Percentiles rank a stretch among this genome's conserved stretches.
Evolutionary conservation across 2,113 vertebrate species (phyloP).

Genomic region (Hypomesus transpacificus): DNA sequence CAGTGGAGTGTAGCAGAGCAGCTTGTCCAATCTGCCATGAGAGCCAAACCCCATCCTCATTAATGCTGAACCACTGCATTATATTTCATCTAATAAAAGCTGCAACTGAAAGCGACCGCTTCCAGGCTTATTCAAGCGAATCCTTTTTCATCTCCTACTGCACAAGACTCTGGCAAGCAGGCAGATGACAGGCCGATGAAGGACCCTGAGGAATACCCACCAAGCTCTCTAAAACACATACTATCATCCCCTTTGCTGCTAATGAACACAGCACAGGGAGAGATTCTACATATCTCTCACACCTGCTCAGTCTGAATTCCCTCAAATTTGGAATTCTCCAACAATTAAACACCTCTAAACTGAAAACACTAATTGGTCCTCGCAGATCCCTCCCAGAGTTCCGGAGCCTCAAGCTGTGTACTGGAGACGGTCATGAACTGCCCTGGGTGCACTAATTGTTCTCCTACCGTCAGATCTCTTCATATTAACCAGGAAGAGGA

Average conservation of each 20-base stretch:
- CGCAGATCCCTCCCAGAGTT: slow-evolving; percentile 27
- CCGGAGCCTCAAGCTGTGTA: slow-evolving; percentile 2
- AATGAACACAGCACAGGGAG: background rate
- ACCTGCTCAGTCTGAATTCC: slow-evolving; percentile 17
- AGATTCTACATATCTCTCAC: slow-evolving; percentile 11
- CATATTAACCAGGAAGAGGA: slow-evolving; percentile 24
- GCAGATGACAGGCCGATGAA: slow-evolving; percentile 24
- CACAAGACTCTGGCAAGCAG: slow-evolving; percentile 2
- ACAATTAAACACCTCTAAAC: slow-evolving; percentile 33
- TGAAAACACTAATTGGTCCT: slow-evolving; percentile 40
- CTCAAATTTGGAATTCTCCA: slow-evolving; percentile 15
- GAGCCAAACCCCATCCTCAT: background rate
- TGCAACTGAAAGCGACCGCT: slow-evolving; percentile 40
- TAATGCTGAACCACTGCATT: slow-evolving; percentile 16
- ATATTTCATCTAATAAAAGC: slow-evolving; percentile 7
- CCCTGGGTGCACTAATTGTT: slow-evolving; percentile 43
- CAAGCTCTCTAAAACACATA: slow-evolving; percentile 7
- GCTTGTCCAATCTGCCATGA: slow-evolving; percentile 24
- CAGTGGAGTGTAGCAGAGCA: slow-evolving; percentile 21
- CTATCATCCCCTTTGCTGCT: background rate
- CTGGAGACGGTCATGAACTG: too few species aligned
- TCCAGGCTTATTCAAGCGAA: background rate
- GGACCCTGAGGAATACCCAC: slow-evolving; percentile 22
- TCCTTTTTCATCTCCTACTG: slow-evolving; percentile 31
- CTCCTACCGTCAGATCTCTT: slow-evolving; percentile 43